phyloP scores from a whole-genome alignment of 2,888 invertebrate genomes.

The Altica lythri region DNA sequence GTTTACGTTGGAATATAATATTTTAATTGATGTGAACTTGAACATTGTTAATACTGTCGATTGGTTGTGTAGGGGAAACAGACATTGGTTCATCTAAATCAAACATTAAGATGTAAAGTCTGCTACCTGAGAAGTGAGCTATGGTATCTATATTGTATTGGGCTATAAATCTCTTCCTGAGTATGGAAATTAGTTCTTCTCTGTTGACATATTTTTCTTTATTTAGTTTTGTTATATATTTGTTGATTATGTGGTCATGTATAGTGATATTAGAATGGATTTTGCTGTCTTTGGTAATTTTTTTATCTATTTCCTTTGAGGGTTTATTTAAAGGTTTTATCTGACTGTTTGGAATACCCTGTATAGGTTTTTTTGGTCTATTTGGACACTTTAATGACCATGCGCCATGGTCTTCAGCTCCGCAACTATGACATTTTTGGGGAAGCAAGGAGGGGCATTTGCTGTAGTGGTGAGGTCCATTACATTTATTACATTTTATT shows the following conservation, averaged over 20 bases:
- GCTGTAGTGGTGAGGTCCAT: slow-evolving; percentile 15
- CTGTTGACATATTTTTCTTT: slow-evolving; percentile 18
- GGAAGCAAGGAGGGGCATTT: too few species aligned
- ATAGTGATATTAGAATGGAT: slow-evolving; percentile 26
- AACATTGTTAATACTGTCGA: background rate
- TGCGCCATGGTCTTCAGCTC: slow-evolving; percentile 14
- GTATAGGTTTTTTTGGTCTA: slow-evolving; percentile 12
- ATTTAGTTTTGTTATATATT: slow-evolving; percentile 22
- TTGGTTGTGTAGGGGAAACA: slow-evolving; percentile 10
- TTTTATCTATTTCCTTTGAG: background rate
- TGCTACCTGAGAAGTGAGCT: slow-evolving; percentile 14
- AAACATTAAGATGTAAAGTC: slow-evolving; percentile 21
- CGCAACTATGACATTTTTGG: too few species aligned
- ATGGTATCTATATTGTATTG: slow-evolving; percentile 22
- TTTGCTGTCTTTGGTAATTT: slow-evolving; percentile 4
- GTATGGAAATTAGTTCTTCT: slow-evolving; percentile 22
- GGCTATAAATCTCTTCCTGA: slow-evolving; percentile 19
- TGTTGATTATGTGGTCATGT: slow-evolving; percentile 21
- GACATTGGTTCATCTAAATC: slow-evolving; percentile 1
- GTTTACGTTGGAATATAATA: slow-evolving; percentile 19
- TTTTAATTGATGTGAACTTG: slow-evolving; percentile 6
- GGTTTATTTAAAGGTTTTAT: slow-evolving; percentile 16
- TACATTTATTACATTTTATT: slow-evolving; percentile 16
- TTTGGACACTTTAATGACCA: slow-evolving; percentile 15
- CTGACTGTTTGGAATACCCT: slow-evolving; percentile 18